These are phyloP conservation scores for Steinernema feltiae DNA, from an alignment of 1,140 invertebrate species.

Conservation along the genomic window DNA sequence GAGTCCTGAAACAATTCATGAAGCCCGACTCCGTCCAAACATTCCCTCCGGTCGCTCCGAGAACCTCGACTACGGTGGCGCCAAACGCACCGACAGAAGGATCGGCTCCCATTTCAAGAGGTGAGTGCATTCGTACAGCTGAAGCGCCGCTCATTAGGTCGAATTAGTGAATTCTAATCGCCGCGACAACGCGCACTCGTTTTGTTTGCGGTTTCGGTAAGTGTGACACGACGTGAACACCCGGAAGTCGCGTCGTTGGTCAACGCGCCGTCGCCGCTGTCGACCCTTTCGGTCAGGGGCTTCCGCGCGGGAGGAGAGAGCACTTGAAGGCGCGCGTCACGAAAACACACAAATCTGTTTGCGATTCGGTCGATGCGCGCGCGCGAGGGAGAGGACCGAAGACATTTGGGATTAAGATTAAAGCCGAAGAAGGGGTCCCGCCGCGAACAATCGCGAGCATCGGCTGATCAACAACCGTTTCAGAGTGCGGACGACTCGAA, in stretches of 20 bases:
- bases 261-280: background rate
- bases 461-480: background rate
- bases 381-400: background rate
- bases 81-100: background rate
- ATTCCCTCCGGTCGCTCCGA: background rate
- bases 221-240: slow-evolving; percentile 13
- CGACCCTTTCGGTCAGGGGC: background rate
- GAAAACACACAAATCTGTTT: slow-evolving; percentile 11
- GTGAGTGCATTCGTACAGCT: background rate
- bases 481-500: background rate
- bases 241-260: background rate
- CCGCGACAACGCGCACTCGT: background rate
- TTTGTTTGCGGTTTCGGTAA: slow-evolving; percentile 4
- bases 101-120: background rate
- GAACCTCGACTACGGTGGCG: background rate
- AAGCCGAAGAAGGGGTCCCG: no score
- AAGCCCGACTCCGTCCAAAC: background rate
- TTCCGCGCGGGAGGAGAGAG: background rate
- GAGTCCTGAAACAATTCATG: background rate
- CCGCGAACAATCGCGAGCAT: background rate
- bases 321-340: slow-evolving; percentile 14
- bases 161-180: background rate
- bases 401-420: background rate
- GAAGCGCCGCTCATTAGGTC: background rate
- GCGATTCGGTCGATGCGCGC: slow-evolving; percentile 2